phyloP scores from a whole-genome alignment of 1,140 invertebrate genomes.

The Vanessa atalanta region DNA sequence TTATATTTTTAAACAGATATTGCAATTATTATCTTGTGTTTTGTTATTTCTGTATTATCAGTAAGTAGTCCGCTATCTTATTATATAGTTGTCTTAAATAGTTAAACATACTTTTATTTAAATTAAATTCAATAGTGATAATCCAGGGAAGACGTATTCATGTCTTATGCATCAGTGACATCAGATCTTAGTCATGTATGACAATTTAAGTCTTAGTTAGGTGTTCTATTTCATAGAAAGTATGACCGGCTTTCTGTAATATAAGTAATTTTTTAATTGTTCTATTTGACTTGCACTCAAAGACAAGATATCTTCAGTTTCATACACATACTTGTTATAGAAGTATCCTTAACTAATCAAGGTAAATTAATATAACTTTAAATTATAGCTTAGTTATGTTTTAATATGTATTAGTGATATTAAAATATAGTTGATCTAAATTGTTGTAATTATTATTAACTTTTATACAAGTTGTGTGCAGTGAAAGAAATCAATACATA shows the following conservation, averaged over 20 bases:
- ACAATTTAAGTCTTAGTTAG: constrained; percentile 20
- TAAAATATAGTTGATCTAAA: neutral
- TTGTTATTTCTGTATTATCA: constrained; percentile 37
- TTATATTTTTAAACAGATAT: constrained; percentile 21
- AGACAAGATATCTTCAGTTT: neutral
- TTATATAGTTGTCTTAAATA: constrained; percentile 15
- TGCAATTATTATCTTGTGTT: constrained; percentile 35
- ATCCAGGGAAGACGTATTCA: constrained; percentile 6
- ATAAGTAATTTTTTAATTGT: constrained; percentile 16
- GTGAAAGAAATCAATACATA: too few species aligned
- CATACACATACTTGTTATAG: neutral
- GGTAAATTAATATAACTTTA: neutral
- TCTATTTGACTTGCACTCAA: constrained; percentile 9
- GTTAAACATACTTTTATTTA: constrained; percentile 19
- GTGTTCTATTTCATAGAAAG: constrained; percentile 26
- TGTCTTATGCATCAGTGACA: constrained; percentile 47
- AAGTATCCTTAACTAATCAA: neutral
- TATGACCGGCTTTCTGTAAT: constrained; percentile 2
- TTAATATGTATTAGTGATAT: neutral
- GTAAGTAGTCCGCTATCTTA: constrained; percentile 16
- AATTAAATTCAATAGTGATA: neutral
- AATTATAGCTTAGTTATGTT: too few species aligned
- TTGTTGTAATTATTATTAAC: neutral
- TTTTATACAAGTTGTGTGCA: neutral
- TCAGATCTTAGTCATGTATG: constrained; percentile 56